Conservation (phyloP, 1,140 invertebrate genomes). For the Brachionus plicatilis region DNA sequence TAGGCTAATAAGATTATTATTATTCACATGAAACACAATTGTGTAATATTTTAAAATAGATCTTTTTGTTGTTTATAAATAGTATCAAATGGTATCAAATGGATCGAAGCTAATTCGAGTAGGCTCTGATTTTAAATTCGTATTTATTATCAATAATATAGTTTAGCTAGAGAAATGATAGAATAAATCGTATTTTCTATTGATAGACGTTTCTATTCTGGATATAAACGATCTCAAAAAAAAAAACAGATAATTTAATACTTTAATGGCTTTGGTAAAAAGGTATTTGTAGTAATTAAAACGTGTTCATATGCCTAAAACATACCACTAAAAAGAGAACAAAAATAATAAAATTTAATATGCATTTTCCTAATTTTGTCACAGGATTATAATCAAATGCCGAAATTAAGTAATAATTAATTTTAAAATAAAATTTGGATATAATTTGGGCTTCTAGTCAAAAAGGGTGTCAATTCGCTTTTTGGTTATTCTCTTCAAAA, state of each 20-base stretch:
- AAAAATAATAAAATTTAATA: neutral
- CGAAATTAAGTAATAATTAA: neutral
- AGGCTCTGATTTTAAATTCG: neutral
- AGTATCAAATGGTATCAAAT: neutral
- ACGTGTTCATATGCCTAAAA: neutral
- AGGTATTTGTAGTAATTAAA: neutral
- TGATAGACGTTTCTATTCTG: neutral
- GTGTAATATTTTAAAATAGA: neutral
- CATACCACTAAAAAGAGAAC: neutral
- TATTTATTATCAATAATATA: neutral
- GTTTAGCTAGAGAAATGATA: neutral
- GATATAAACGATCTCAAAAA: neutral
- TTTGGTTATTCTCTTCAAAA: neutral
- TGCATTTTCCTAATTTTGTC: neutral
- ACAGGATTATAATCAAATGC: conserved; percentile 2
- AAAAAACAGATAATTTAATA: conserved; percentile 14
- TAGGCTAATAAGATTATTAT: neutral
- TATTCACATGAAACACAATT: neutral
- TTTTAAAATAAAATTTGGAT: neutral
- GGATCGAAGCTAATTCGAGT: neutral
- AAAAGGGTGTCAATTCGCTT: neutral
- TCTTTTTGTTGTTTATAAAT: neutral
- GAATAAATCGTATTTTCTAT: neutral
- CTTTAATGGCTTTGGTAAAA: neutral
- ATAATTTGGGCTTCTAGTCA: neutral